Evolutionary conservation across 1,140 invertebrate genomes (phyloP).

Genomic region (Drosophila eugracilis): DNA sequence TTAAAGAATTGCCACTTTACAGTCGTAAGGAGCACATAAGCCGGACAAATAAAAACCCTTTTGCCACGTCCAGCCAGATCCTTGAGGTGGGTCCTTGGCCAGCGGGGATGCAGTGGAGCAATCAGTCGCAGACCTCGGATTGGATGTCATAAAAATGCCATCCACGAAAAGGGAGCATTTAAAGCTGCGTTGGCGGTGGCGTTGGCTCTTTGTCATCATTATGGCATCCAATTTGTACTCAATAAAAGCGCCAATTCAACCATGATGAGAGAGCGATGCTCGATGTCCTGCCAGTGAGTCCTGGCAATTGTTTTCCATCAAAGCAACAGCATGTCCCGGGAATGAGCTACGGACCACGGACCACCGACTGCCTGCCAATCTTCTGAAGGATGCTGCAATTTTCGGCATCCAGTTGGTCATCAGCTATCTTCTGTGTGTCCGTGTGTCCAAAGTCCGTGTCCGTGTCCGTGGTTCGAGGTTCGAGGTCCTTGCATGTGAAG

Average conservation of each 20-base stretch:
- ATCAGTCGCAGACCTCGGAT: constrained; percentile 45
- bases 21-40: constrained; percentile 80
- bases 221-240: constrained; percentile 57
- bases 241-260: constrained; percentile 45
- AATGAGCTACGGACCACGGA: not conserved
- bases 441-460: constrained; percentile 1
- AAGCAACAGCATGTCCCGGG: constrained; percentile 14
- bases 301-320: constrained; percentile 49
- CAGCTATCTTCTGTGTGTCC: constrained; percentile 51
- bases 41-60: constrained; percentile 75
- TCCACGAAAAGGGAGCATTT: constrained; percentile 9
- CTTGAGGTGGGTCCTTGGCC: constrained; percentile 18
- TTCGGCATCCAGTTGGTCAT: constrained; percentile 43
- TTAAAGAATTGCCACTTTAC: constrained; percentile 80
- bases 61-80: constrained; percentile 12
- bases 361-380: constrained; percentile 7
- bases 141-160: constrained; percentile 57
- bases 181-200: constrained; percentile 7
- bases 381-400: constrained; percentile 47
- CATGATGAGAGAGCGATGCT: constrained; percentile 47
- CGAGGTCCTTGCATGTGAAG: constrained; percentile 59
- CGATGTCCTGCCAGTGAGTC: constrained; percentile 22
- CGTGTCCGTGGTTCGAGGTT: not conserved
- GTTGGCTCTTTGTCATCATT: constrained; percentile 48
- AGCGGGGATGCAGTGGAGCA: constrained; percentile 15